Conservation (phyloP, 2,888 invertebrate genomes). For the Strigamia transsilvanica region DNA sequence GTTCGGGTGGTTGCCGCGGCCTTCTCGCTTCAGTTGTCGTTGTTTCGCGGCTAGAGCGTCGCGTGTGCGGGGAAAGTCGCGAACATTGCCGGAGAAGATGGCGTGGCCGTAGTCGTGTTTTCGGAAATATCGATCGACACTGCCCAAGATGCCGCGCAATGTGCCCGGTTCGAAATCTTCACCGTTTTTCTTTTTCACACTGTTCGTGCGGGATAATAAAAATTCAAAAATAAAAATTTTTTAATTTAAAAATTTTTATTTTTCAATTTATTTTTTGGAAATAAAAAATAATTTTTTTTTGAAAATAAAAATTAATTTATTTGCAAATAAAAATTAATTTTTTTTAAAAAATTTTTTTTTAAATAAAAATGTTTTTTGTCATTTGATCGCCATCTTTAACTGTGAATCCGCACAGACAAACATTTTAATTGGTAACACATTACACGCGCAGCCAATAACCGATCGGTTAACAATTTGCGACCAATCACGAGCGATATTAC, state of each 20-base stretch:
- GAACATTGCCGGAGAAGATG: conserved; percentile 54
- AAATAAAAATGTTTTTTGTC: too few relatives aligned
- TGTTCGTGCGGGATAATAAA: not conserved
- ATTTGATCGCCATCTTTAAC: too few relatives aligned
- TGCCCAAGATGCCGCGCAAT: conserved; percentile 55
- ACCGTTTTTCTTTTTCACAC: conserved; percentile 54
- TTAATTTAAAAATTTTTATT: too few relatives aligned
- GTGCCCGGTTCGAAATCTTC: conserved; percentile 55
- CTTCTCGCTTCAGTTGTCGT: conserved; percentile 53
- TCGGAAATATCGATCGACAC: conserved; percentile 55
- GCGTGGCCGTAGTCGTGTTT: conserved; percentile 55
- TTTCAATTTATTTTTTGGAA: not conserved
- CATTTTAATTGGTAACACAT: too few relatives aligned
- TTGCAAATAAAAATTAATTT: too few relatives aligned
- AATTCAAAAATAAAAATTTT: not conserved
- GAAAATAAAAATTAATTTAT: too few relatives aligned
- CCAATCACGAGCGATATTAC: not conserved
- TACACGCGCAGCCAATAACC: too few relatives aligned
- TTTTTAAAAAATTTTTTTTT: too few relatives aligned
- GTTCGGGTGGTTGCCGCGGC: conserved; percentile 53
- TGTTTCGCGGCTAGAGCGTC: conserved; percentile 54
- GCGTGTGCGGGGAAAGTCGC: conserved; percentile 54
- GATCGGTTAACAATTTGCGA: not conserved
- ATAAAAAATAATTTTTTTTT: conserved; percentile 1
- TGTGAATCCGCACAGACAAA: too few relatives aligned